Evolutionary conservation across 2,797 vertebrate species (phyloP).

Genomic region (Ibycter americanus): DNA sequence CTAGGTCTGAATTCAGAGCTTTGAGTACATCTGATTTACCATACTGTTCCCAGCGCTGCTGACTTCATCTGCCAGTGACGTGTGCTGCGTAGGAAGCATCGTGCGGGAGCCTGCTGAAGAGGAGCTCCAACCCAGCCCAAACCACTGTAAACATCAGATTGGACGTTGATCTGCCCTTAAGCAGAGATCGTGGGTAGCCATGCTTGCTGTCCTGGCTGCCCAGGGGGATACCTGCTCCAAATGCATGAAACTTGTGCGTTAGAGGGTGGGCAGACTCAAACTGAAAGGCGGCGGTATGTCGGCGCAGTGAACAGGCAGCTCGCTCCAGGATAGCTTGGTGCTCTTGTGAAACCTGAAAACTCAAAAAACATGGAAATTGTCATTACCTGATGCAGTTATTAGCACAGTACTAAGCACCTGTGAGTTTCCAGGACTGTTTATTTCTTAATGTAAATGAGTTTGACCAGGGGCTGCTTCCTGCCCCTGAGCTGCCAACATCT

Average conservation of each 20-base stretch:
- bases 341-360: neutral
- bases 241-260: rapidly evolving
- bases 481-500: neutral
- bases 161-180: neutral
- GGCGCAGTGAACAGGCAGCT: neutral
- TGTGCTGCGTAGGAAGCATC: neutral
- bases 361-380: neutral
- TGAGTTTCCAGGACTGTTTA: neutral
- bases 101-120: rapidly evolving
- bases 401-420: neutral
- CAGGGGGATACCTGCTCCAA: rapidly evolving
- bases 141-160: neutral
- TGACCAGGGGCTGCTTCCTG: neutral
- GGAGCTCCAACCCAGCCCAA: neutral
- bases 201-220: neutral
- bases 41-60: neutral
- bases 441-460: neutral
- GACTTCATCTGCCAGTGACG: neutral
- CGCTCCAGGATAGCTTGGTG: neutral
- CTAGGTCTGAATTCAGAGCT: neutral
- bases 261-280: rapidly evolving
- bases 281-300: neutral
- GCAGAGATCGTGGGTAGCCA: rapidly evolving
- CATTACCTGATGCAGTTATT: neutral
- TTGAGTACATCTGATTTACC: neutral